Evolutionary conservation across 2,888 invertebrate species (phyloP), one percentile per base, ranked within the genome.

Genomic region (Parnassius apollo): DNA sequence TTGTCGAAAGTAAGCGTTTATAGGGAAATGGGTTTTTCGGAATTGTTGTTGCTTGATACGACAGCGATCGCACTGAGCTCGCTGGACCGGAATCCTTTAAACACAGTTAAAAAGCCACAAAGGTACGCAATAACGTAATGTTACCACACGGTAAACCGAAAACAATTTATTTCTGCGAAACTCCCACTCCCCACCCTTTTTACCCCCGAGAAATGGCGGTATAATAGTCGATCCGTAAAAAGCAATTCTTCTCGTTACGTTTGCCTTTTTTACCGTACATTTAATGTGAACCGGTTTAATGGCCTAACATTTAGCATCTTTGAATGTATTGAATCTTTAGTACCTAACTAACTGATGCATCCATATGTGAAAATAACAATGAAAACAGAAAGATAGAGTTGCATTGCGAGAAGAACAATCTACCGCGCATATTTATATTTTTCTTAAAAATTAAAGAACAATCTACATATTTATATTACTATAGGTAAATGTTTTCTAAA

Each of bases 151-250:
- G 81, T 80, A 82, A 82, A 81, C 84, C 80, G 78, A 83, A 86
- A 88, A 87, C 88, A 87, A 88, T 86, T 85, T 85, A 85, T 86
- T 86, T 85, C 79, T 80, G 76, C 69, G 73, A 71, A 72, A 70
- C 62, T 61, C 64, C 64, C 62, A 66, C 61, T 61, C 64, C 62
- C 59, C 66, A 66, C 60, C 57, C 57, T 61, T 44, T 35, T 35
- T 35, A 51, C 65, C 62, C 59, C 61, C 10, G 68, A 82, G 77
- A 73, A 80, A 76, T 79, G 78, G 77, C 76, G 86, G 82, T 81
- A 83, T 83, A 86, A 75, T 83, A 85, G 83, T 74, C 83, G 87
- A 88, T 86, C 86, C 88, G 87, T 88, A 85, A 89, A 88, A 87
- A 86, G 86, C 86, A 86, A 88, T 89, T 88, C 85, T 84, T 84